Conservation (phyloP, 2,113 vertebrate genomes). For the Cygnus atratus region DNA sequence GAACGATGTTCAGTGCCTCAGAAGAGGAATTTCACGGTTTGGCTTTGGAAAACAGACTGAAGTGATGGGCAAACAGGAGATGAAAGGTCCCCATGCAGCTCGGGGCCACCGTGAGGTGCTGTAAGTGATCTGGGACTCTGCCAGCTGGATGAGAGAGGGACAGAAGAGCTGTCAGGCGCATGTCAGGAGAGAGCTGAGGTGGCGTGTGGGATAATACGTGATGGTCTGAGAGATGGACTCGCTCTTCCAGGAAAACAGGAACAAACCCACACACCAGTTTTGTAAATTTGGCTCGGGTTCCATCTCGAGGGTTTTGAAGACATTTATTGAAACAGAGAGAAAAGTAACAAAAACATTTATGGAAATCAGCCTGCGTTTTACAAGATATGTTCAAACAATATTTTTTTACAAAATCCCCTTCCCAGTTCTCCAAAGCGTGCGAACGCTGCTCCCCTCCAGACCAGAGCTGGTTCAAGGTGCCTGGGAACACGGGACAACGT, state of each 20-base stretch:
- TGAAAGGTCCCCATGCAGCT: not conserved
- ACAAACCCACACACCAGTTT: not conserved
- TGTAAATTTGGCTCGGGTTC: slow-evolving; percentile 5
- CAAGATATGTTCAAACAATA: not conserved
- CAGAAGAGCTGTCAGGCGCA: not conserved
- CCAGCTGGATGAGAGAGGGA: not conserved
- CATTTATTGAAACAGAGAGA: not conserved
- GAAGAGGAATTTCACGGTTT: not conserved
- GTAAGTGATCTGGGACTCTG: not conserved
- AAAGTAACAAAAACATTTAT: not conserved
- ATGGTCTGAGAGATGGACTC: not conserved
- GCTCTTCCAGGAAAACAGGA: not conserved
- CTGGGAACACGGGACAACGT: not conserved
- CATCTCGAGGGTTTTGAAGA: not conserved
- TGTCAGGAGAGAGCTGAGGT: not conserved
- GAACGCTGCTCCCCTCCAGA: not conserved
- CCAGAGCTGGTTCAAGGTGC: not conserved
- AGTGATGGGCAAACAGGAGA: not conserved
- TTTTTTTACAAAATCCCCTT: not conserved
- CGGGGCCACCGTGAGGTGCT: not conserved
- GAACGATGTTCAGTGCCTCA: not conserved
- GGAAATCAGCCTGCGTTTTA: not conserved
- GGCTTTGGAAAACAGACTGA: not conserved
- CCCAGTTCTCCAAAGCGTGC: not conserved
- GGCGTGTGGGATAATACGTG: not conserved